Base-by-base conservation (phyloP, 2,888 invertebrate species). In the Panzeria rudis region DNA sequence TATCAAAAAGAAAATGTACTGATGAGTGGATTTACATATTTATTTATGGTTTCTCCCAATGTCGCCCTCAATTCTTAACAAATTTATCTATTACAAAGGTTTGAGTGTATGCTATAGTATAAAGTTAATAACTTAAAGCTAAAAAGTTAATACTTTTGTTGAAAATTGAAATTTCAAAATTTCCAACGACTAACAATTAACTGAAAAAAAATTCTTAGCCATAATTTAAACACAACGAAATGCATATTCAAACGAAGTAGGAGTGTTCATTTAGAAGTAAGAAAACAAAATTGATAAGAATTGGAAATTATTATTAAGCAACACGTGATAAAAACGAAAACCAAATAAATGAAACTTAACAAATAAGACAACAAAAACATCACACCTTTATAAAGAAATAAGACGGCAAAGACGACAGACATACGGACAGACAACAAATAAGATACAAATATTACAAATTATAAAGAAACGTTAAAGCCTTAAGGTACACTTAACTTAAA, bases 191-290 rank as follows among this genome's bases (percentile, higher is more conserved):
- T 13, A 32, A 44, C 66, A 78, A 83, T 73, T 68, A 73, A 71
- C 56, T 62, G 56, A 13, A 79, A 54, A 50, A 35, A n/a, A 35
- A n/a, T 54, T n/a, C 56, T 77, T 62, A 41, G 35, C 47, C 77
- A 77, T 68, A 47, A 77, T 61, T 72, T 56, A 44, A n/a, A 47
- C 59, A 66, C 66, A 64, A 41, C 32, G n/a, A 59, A 81, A 44
- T 64, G 68, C 64, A 54, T 54, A 85, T 73, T 85, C 69, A 78
- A 78, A 25, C 32, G 81, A 85, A 85, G 82, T 78, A 75, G 85
- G 85, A 78, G 85, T 85, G 81, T 85, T 75, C 54, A 25, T 64
- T 71, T 76, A 32, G 32, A 47, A 56, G 11, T 41, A 56, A 56
- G 11, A 20, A 71, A 47, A 64, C 9, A 68, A 68, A 75, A 69